phyloP scores from a whole-genome alignment of 2,797 vertebrate species.

The Macrochelys suwanniensis region DNA sequence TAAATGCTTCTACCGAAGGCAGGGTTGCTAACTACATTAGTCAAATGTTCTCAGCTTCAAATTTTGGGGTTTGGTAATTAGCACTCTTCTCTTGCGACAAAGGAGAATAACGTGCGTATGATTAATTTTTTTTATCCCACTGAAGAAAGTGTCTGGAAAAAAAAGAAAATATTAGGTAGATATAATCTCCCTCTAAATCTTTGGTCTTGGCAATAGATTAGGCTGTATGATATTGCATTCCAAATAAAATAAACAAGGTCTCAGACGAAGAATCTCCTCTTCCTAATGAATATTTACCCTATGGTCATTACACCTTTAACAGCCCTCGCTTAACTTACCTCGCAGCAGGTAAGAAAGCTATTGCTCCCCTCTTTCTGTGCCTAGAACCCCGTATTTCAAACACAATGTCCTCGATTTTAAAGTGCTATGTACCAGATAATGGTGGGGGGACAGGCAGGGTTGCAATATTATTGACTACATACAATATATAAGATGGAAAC shows the following conservation, averaged over 20 bases:
- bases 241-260: slow-evolving; percentile 75
- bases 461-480: slow-evolving; percentile 71
- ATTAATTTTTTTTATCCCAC: neutral
- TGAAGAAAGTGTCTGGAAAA: neutral
- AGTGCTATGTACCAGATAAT: slow-evolving; percentile 68
- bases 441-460: slow-evolving; percentile 60
- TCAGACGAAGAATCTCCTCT: slow-evolving; percentile 78
- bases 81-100: neutral
- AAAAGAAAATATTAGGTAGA: neutral
- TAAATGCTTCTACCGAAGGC: slow-evolving; percentile 43
- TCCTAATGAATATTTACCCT: slow-evolving; percentile 86
- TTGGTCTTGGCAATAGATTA: slow-evolving; percentile 68
- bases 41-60: slow-evolving; percentile 12
- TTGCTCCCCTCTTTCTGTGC: slow-evolving; percentile 43
- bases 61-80: neutral
- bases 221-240: slow-evolving; percentile 68
- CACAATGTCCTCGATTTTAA: slow-evolving; percentile 70
- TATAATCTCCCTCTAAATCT: slow-evolving; percentile 58
- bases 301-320: slow-evolving; percentile 73
- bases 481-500: slow-evolving; percentile 67
- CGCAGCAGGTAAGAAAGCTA: slow-evolving; percentile 64
- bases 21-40: slow-evolving; percentile 7
- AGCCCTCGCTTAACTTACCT: slow-evolving; percentile 80
- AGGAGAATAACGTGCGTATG: neutral
- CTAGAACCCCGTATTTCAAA: slow-evolving; percentile 66